phyloP scores from a whole-genome alignment of 2,888 invertebrate genomes.

The Miltochrista miniata region DNA sequence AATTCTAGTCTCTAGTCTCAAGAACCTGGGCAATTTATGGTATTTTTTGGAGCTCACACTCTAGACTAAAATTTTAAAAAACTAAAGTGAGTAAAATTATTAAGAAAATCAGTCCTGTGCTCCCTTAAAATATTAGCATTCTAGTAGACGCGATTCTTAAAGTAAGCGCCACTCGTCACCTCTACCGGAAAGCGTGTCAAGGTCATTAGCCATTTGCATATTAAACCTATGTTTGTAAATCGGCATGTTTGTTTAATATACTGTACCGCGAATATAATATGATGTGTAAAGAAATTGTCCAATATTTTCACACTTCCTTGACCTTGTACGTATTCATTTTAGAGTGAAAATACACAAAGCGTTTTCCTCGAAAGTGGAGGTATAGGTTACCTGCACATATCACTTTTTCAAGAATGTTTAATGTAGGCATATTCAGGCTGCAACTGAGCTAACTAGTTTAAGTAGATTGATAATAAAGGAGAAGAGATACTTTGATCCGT shows the following conservation, averaged over 20 bases:
- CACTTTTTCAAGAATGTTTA: no score
- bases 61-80: not conserved
- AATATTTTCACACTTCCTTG: not conserved
- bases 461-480: no score
- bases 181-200: not conserved
- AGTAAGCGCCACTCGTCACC: not conserved
- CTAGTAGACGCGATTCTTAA: not conserved
- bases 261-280: not conserved
- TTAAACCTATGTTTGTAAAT: not conserved
- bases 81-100: not conserved
- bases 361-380: not conserved
- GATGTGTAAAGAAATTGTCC: not conserved
- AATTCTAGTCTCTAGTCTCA: no score
- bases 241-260: conserved; percentile 1
- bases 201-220: not conserved
- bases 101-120: not conserved
- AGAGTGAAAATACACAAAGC: no score
- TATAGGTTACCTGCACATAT: no score
- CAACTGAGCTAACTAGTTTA: no score
- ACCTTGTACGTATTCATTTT: not conserved
- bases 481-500: no score
- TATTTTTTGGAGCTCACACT: no score
- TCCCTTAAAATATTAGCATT: not conserved
- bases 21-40: no score
- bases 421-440: no score